Evolutionary conservation across 2,113 vertebrate species (phyloP).

Genomic region (Cyphomyrus plagiostoma): DNA sequence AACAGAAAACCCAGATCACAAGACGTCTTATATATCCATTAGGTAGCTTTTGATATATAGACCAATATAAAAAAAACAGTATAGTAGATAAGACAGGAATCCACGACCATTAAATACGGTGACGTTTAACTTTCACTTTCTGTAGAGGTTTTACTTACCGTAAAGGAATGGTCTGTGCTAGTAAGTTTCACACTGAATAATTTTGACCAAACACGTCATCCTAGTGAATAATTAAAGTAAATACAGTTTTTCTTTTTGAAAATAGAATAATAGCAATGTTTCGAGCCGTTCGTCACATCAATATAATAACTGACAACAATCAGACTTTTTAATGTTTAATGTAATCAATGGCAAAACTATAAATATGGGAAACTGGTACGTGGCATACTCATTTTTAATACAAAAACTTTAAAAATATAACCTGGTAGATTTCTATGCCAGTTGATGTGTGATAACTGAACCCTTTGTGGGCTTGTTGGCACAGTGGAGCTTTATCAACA

Average conservation of each 20-base stretch:
- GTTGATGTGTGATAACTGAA: not conserved
- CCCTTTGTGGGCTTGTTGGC: not conserved
- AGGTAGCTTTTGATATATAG: not conserved
- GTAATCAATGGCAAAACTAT: not conserved
- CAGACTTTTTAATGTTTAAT: not conserved
- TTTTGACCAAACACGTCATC: not conserved
- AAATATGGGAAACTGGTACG: not conserved
- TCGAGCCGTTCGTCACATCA: not conserved
- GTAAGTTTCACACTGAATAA: not conserved
- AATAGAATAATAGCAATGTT: not conserved
- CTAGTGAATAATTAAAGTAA: not conserved
- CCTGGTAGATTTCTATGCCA: not conserved
- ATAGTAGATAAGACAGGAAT: not conserved
- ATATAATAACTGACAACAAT: not conserved
- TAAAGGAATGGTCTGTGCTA: not conserved
- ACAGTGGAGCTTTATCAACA: not conserved
- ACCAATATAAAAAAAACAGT: not conserved
- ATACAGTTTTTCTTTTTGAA: not conserved
- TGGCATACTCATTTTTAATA: not conserved
- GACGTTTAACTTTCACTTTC: conserved; percentile 5
- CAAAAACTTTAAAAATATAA: not conserved
- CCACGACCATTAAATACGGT: not conserved
- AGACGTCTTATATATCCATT: not conserved
- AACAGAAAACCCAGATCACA: not conserved
- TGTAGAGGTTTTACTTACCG: not conserved